Evolutionary conservation across 2,113 vertebrate genomes (phyloP), one percentile per base, ranked within the genome.

Genomic region (Misgurnus mizolepis): DNA sequence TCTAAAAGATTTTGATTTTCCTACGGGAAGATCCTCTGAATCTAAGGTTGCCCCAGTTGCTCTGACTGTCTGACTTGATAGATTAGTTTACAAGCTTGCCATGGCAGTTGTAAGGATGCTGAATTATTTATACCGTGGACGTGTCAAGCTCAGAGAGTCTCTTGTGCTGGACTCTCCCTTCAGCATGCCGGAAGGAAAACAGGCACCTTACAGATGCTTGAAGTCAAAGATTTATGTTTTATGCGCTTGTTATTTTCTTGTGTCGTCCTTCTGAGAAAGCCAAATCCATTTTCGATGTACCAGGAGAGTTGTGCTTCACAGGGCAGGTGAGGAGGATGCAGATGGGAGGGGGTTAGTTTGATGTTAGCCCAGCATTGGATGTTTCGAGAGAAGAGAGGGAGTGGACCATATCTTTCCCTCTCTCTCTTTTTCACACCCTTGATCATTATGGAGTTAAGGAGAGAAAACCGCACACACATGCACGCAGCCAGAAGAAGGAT

Each of bases 251-350:
- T 34, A 14, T 62, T 49, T 76, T 83, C 62, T 62, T 76, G 55
- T 17, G 75, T 69, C 67, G 10, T 7, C 82, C 65, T 75, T 72
- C 60, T 47, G 60, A 47, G n/a, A 1, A 53, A 45, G 75, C 76
- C 50, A 49, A 86, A 71, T 61, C 73, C 49, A 79, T 74, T 50
- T 81, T 77, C 76, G 85, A 34, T 85, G 82, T 82, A 76, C 27
- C 58, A 74, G 18, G 81, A 78, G 83, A 88, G 76, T 83, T 89
- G 84, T 82, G 84, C 81, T 85, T 89, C 82, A 80, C 34, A 72
- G 67, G 82, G 34, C 77, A 86, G 84, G 86, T 85, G 85, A 84
- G 84, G 82, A 61, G 80, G 70, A 68, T 62, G 82, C 45, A 71
- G 56, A 69, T 10, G 66, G 72, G 71, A 70, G 71, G 81, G 75